Evolutionary conservation across 2,113 vertebrate species (phyloP), one percentile per base, ranked within the genome.

Genomic region (Trichechus manatus): DNA sequence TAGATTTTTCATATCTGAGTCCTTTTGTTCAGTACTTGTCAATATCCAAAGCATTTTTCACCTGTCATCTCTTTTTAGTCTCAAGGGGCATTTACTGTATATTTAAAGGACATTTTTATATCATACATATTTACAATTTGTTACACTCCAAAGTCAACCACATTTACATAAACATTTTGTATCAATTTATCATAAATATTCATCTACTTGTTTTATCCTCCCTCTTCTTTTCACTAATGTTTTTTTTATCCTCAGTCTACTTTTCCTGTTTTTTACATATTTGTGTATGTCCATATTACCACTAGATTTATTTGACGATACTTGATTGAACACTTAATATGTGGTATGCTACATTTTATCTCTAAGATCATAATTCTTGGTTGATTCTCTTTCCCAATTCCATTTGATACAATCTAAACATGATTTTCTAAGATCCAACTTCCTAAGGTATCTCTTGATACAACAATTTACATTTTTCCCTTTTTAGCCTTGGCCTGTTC

Each of bases 61-160:
- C n/a, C 53, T 47, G 9, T 33, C 36, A 39, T 83, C 44, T 84
- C 47, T 59, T 91, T 93, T 75, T 72, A n/a, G 19, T 63, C 53
- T 66, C 31, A 42, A 70, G 84, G 50, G 14, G 6, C 47, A 75
- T 92, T 36, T 78, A 7, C 23, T 87, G 86, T 75, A 81, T 79
- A 75, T 91, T 90, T 75, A 90, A 94, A 70, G 22, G 29, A 83
- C 50, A n/a, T 75, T 94, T 66, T 89, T 14, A 44, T 25, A 75
- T 63, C 27, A 33, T 42, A 63, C 20, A 2, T 66, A 83, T 66
- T 93, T 93, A 56, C 15, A 56, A 15, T 36, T 75, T 56, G 84
- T 94, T 63, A 59, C 5, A 59, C 29, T 63, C 63, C 77, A 84
- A 68, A 94, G 72, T 70, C 80, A 89, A 74, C 9, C n/a, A 25